Percentiles rank a stretch among this genome's conserved stretches.
These are phyloP conservation scores for Momotus momota DNA, from an alignment of 2,797 vertebrate genomes.

Conservation along the genomic window DNA sequence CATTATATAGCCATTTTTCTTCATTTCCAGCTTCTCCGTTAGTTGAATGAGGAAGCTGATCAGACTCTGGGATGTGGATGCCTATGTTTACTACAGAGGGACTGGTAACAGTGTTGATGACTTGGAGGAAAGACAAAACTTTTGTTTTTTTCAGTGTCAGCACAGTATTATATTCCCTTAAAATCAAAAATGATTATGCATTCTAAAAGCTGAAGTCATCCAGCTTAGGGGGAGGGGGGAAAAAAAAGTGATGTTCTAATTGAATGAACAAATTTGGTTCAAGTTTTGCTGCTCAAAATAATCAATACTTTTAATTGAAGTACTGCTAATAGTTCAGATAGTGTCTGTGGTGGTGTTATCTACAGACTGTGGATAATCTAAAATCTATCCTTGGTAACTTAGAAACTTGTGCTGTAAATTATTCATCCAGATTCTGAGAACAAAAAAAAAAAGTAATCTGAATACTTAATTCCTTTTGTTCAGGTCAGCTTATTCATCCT, in stretches of 20 bases:
- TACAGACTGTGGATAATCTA: not conserved
- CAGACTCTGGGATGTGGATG: too few relatives aligned
- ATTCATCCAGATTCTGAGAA: not conserved
- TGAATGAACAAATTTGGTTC: not conserved
- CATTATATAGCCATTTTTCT: not conserved
- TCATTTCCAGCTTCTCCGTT: not conserved
- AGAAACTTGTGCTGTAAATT: not conserved
- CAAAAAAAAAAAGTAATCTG: not conserved
- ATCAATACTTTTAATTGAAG: not conserved
- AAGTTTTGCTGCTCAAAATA: rapidly evolving
- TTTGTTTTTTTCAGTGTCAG: not conserved
- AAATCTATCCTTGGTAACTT: not conserved
- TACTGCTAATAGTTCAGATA: not conserved
- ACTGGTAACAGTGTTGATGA: rapidly evolving
- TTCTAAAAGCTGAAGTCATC: not conserved
- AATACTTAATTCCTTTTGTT: not conserved
- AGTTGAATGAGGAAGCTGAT: not conserved
- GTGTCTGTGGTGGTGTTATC: not conserved
- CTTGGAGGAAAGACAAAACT: not conserved
- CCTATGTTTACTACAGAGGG: rapidly evolving
- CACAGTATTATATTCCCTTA: not conserved
- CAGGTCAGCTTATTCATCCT: not conserved
- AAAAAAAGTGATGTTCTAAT: rapidly evolving
- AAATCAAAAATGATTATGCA: not conserved
- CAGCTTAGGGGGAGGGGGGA: rapidly evolving